These are phyloP conservation scores for Panthera leo DNA, from an alignment of 2,113 vertebrate species.

Conservation along the genomic window DNA sequence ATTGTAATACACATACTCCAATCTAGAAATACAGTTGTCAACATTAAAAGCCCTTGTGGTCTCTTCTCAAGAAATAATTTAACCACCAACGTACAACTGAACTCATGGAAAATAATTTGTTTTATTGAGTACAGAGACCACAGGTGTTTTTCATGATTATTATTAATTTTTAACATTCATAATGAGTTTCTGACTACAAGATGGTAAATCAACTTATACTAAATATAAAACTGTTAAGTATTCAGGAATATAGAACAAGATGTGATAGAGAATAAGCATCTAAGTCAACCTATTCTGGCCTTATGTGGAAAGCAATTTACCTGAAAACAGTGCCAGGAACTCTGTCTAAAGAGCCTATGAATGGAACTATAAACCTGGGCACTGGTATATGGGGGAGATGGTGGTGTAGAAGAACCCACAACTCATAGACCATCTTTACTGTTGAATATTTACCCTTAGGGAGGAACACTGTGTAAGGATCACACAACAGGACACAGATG, in stretches of 20 bases:
- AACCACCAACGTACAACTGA: not conserved
- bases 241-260: not conserved
- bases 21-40: not conserved
- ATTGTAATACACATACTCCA: not conserved
- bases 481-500: not conserved
- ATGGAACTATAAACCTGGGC: not conserved
- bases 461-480: not conserved
- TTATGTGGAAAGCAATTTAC: not conserved
- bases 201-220: not conserved
- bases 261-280: not conserved
- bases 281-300: not conserved
- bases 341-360: not conserved
- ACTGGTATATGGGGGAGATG: accelerated
- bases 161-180: not conserved
- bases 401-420: not conserved
- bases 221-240: not conserved
- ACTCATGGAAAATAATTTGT: not conserved
- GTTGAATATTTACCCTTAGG: not conserved
- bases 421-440: not conserved
- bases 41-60: not conserved
- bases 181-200: not conserved
- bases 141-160: constrained; percentile 6
- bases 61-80: not conserved
- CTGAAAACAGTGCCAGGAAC: not conserved
- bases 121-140: not conserved